Conservation (phyloP, 2,888 invertebrate genomes). For the Leptura quadrifasciata region DNA sequence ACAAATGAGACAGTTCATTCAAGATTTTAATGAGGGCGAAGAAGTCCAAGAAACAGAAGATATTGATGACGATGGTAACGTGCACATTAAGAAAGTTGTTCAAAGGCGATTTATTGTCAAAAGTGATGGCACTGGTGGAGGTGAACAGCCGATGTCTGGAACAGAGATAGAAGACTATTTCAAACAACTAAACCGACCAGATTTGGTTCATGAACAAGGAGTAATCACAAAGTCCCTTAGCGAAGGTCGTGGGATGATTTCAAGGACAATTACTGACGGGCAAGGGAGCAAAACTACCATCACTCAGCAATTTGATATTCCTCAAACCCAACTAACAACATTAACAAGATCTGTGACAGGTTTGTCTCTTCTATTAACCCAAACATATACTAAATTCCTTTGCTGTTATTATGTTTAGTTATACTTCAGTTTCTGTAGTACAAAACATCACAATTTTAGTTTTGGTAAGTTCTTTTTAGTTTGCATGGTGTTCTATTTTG, state of each 20-base stretch:
- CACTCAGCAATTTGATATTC: slow-evolving; percentile 67
- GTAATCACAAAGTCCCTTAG: slow-evolving; percentile 61
- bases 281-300: slow-evolving; percentile 67
- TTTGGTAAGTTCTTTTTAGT: slow-evolving; percentile 61
- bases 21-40: slow-evolving; percentile 75
- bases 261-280: slow-evolving; percentile 63
- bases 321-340: slow-evolving; percentile 62
- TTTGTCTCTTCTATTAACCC: slow-evolving; percentile 59
- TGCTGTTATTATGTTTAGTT: slow-evolving; percentile 45
- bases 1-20: slow-evolving; percentile 74
- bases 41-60: slow-evolving; percentile 75
- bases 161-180: slow-evolving; percentile 68
- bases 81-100: slow-evolving; percentile 75
- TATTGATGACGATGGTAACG: slow-evolving; percentile 75
- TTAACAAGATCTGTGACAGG: slow-evolving; percentile 63
- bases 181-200: slow-evolving; percentile 59
- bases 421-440: slow-evolving; percentile 39
- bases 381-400: slow-evolving; percentile 15
- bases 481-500: slow-evolving; percentile 58
- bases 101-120: slow-evolving; percentile 74
- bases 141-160: slow-evolving; percentile 56
- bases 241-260: slow-evolving; percentile 59
- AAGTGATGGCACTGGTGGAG: slow-evolving; percentile 57
- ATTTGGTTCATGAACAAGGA: slow-evolving; percentile 56
- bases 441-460: slow-evolving; percentile 43